Evolutionary conservation across 2,888 invertebrate genomes (phyloP).

Genomic region (Mycogona germanica): DNA sequence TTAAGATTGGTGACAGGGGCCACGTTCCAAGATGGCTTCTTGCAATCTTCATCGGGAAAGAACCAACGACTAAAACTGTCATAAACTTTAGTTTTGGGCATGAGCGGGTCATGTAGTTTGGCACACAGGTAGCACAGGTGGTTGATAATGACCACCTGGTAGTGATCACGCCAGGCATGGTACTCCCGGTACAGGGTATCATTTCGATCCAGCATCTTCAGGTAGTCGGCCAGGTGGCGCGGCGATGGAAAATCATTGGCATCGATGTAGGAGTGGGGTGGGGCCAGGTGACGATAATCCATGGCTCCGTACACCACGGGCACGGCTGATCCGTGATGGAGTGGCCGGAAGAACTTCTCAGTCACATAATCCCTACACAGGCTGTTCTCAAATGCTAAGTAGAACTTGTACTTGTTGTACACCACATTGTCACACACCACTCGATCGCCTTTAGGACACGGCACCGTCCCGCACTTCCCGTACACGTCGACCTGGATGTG

Average conservation of each 20-base stretch:
- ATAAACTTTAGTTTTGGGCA: too few relatives aligned
- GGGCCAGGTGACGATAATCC: conserved; percentile 3
- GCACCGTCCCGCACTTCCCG: not conserved
- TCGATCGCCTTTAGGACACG: not conserved
- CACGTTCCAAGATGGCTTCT: too few relatives aligned
- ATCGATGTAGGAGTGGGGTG: conserved; percentile 5
- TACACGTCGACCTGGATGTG: not conserved
- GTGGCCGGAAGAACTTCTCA: not conserved
- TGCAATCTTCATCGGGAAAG: too few relatives aligned
- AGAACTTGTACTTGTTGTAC: too few relatives aligned
- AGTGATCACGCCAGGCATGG: not conserved
- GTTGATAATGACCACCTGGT: not conserved
- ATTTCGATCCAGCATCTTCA: not conserved
- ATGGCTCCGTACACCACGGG: conserved; percentile 16
- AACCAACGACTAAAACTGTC: too few relatives aligned
- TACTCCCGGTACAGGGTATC: conserved; percentile 3
- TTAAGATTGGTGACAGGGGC: too few relatives aligned
- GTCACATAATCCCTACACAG: too few relatives aligned
- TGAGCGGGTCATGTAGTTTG: not conserved
- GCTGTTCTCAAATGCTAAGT: too few relatives aligned
- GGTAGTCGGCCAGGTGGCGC: conserved; percentile 11
- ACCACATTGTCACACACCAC: not conserved
- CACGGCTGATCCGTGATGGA: conserved; percentile 2
- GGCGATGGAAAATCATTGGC: conserved; percentile 14
- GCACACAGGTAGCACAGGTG: not conserved